Evolutionary conservation across 2,797 vertebrate species (phyloP).

Genomic region (Tolypeutes matacus): DNA sequence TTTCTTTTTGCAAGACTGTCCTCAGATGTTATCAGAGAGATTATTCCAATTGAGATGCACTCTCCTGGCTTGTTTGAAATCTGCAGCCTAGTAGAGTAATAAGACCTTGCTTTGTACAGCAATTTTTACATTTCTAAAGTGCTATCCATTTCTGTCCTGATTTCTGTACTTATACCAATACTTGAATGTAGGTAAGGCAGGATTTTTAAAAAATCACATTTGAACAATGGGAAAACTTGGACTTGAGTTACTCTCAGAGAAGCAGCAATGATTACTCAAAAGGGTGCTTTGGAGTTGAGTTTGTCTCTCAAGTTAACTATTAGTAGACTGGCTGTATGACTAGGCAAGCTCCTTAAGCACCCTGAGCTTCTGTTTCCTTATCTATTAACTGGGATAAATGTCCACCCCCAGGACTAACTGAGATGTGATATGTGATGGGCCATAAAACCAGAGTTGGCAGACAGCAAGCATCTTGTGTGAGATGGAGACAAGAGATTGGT

Average conservation of each 20-base stretch:
- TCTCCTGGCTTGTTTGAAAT: conserved; percentile 27
- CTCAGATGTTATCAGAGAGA: conserved; percentile 53
- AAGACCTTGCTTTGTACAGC: conserved; percentile 18
- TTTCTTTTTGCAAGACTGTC: conserved; percentile 39
- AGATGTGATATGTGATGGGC: not conserved
- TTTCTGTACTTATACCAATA: conserved; percentile 57
- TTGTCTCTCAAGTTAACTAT: not conserved
- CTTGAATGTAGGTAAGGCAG: not conserved
- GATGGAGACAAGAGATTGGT: not conserved
- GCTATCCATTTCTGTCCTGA: conserved; percentile 1
- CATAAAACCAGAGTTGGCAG: not conserved
- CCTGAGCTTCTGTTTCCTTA: not conserved
- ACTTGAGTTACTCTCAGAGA: conserved; percentile 32
- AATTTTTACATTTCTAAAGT: conserved; percentile 68
- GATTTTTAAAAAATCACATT: conserved; percentile 49
- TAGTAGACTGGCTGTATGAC: not conserved
- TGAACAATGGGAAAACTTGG: conserved; percentile 44
- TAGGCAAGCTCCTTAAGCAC: not conserved
- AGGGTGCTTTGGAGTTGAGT: not conserved
- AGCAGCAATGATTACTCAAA: not conserved
- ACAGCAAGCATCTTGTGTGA: not conserved
- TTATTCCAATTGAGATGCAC: conserved; percentile 43
- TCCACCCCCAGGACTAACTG: not conserved
- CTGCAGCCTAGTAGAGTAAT: not conserved
- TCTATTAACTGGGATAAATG: not conserved